phyloP scores from a whole-genome alignment of 2,113 vertebrate genomes.

The Tonatia bakeri region DNA sequence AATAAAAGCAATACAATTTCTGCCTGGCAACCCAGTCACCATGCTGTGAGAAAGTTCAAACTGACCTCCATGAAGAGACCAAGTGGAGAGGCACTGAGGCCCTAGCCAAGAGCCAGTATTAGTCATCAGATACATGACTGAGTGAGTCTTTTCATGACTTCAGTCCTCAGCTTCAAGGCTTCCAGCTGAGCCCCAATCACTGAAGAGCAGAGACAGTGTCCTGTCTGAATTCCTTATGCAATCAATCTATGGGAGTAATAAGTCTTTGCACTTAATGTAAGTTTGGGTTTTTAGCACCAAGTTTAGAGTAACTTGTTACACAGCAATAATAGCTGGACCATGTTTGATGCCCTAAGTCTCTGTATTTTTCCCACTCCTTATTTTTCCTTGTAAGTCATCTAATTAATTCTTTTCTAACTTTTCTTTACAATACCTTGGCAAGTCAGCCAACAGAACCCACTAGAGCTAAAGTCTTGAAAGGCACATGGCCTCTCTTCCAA shows the following conservation, averaged over 20 bases:
- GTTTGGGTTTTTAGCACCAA: neutral
- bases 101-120: neutral
- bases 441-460: neutral
- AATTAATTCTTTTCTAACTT: neutral
- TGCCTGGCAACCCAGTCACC: neutral
- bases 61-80: neutral
- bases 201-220: neutral
- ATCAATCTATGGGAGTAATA: neutral
- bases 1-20: neutral
- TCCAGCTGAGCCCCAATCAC: neutral
- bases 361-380: neutral
- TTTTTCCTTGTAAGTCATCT: neutral
- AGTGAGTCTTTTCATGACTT: rapidly evolving
- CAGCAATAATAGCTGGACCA: neutral
- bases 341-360: neutral
- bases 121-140: neutral
- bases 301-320: neutral
- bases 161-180: neutral
- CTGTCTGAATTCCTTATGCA: neutral
- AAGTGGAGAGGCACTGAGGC: neutral
- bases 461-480: neutral
- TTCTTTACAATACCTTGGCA: neutral
- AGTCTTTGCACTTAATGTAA: neutral
- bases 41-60: neutral
- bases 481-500: neutral